These are phyloP conservation scores for Okamejei kenojei DNA, from an alignment of 2,797 vertebrate species.

Conservation along the genomic window DNA sequence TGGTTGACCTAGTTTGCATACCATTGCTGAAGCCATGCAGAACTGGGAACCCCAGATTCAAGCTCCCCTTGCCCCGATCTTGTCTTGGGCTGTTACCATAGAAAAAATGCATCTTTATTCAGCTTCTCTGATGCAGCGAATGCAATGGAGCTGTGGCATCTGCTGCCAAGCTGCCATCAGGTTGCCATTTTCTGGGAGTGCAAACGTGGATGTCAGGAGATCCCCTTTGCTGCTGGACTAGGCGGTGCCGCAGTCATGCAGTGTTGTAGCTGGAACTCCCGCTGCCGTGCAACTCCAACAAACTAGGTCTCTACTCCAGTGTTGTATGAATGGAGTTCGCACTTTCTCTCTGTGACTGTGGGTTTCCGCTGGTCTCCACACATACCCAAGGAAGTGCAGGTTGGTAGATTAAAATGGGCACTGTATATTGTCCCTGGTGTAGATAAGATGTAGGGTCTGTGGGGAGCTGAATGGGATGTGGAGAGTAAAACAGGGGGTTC, in stretches of 20 bases:
- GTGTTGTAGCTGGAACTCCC: not conserved
- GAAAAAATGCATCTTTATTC: not conserved
- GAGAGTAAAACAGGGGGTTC: too few relatives aligned
- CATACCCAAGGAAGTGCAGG: too few relatives aligned
- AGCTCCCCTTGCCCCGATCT: not conserved
- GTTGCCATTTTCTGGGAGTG: not conserved
- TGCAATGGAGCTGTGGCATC: not conserved
- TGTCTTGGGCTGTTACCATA: too few relatives aligned
- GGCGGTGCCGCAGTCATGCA: not conserved
- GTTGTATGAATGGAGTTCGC: too few relatives aligned
- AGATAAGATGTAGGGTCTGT: too few relatives aligned
- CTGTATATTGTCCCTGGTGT: too few relatives aligned
- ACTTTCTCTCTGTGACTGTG: too few relatives aligned
- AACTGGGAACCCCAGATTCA: not conserved
- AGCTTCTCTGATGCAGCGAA: not conserved
- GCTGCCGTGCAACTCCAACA: too few relatives aligned
- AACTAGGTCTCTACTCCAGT: too few relatives aligned
- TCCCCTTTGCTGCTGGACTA: not conserved
- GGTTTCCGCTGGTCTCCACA: too few relatives aligned
- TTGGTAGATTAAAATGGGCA: too few relatives aligned
- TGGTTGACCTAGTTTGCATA: not conserved
- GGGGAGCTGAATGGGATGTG: too few relatives aligned
- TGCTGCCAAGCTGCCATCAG: not conserved
- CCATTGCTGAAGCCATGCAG: not conserved
- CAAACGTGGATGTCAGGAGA: not conserved